Percentiles rank a stretch among this genome's conserved stretches.
Conservation (phyloP, 2,797 vertebrate genomes). For the Hydrocynus forskahlii region DNA sequence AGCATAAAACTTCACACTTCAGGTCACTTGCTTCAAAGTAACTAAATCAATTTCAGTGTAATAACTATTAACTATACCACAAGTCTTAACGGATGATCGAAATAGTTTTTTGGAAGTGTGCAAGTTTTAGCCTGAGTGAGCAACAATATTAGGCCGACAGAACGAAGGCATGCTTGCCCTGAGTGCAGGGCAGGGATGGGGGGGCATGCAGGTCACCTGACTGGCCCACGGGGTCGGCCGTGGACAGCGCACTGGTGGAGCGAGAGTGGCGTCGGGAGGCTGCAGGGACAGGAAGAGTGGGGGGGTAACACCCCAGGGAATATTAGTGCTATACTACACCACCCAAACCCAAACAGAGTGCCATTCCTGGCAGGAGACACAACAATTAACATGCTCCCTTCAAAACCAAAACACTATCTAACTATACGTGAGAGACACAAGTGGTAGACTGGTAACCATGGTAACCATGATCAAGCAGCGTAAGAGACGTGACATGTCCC, state of each 20-base stretch:
- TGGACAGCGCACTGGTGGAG: constrained; percentile 98
- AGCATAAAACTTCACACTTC: constrained; percentile 36
- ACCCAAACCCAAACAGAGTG: constrained; percentile 53
- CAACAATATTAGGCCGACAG: constrained; percentile 53
- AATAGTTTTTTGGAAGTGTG: constrained; percentile 34
- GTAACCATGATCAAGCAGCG: neutral
- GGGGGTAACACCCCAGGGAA: constrained; percentile 80
- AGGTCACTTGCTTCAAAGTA: neutral
- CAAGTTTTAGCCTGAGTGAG: constrained; percentile 36
- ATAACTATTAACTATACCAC: neutral
- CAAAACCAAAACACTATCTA: constrained; percentile 12
- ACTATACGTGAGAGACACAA: constrained; percentile 9
- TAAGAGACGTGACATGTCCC: neutral
- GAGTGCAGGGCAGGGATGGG: constrained; percentile 23
- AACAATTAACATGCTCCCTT: constrained; percentile 1
- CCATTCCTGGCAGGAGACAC: constrained; percentile 49
- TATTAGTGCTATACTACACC: constrained; percentile 77
- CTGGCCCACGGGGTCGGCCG: constrained; percentile 95
- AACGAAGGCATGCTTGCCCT: constrained; percentile 76
- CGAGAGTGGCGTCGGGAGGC: constrained; percentile 99
- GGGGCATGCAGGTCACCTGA: constrained; percentile 98
- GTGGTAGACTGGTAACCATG: neutral
- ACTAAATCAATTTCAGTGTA: neutral
- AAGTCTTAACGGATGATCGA: constrained; percentile 19
- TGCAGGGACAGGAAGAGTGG: constrained; percentile 88